Evolutionary conservation across 2,888 invertebrate species (phyloP).

Genomic region (Cheilosia pagana): DNA sequence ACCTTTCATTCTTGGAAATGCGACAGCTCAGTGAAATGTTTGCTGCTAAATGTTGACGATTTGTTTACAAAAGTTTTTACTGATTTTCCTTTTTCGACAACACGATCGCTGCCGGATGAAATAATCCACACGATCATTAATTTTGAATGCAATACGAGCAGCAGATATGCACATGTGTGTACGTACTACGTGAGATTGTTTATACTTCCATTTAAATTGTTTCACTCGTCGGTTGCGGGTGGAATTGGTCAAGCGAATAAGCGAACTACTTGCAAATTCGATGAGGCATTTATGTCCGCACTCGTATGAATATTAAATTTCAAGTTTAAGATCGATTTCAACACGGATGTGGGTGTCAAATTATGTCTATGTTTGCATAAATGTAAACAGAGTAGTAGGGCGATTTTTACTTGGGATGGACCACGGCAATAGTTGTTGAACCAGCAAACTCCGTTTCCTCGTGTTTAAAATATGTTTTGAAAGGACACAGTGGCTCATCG

Average conservation of each 20-base stretch:
- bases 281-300: neutral
- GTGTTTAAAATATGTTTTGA: too few species aligned
- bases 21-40: neutral
- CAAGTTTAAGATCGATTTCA: conserved; percentile 1
- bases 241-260: neutral
- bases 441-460: too few species aligned
- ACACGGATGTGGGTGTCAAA: neutral
- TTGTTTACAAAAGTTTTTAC: neutral
- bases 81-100: neutral
- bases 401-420: too few species aligned
- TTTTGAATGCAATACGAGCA: neutral
- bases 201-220: neutral
- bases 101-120: neutral
- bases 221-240: neutral
- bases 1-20: neutral
- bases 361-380: neutral
- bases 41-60: neutral
- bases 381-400: neutral
- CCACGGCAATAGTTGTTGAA: too few species aligned
- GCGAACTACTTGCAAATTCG: neutral
- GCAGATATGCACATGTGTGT: neutral
- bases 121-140: neutral
- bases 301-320: neutral
- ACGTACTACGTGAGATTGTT: neutral
- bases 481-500: too few species aligned